These are phyloP conservation scores for Poeciliopsis turrubarensis DNA, from an alignment of 2,113 vertebrate genomes.

Conservation along the genomic window DNA sequence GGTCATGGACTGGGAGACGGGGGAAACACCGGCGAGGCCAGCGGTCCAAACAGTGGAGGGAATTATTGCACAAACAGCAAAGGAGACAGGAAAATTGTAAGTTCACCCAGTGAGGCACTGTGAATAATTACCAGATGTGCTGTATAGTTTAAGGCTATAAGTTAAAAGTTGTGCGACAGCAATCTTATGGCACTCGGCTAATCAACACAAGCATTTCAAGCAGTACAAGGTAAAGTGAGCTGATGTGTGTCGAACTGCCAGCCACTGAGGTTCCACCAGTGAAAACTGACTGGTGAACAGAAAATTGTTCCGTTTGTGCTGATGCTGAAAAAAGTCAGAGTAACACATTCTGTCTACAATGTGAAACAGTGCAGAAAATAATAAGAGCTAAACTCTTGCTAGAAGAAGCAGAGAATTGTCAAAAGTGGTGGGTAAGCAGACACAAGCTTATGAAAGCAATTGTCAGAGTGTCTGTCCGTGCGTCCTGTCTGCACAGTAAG, in stretches of 20 bases:
- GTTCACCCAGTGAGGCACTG: no score
- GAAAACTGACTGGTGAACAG: conserved; percentile 1
- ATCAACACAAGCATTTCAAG: not conserved
- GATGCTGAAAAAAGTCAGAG: not conserved
- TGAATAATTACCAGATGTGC: no score
- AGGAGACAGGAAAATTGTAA: no score
- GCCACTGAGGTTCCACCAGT: not conserved
- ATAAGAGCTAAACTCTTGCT: not conserved
- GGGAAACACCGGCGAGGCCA: no score
- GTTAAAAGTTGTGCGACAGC: not conserved
- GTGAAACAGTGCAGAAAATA: conserved; percentile 1
- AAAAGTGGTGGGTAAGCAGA: not conserved
- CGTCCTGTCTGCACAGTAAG: not conserved
- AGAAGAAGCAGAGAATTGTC: conserved; percentile 11
- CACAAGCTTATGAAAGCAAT: not conserved
- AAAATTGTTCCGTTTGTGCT: not conserved
- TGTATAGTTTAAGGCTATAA: not conserved
- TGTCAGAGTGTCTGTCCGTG: not conserved
- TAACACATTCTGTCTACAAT: not conserved
- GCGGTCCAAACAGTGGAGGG: not conserved
- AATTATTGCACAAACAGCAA: not conserved
- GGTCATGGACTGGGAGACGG: no score
- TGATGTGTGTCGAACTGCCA: not conserved
- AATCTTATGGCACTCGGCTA: not conserved
- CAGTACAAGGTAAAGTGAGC: not conserved